These are phyloP conservation scores for Drosophila paranaensis DNA, from an alignment of 2,888 invertebrate genomes.

Conservation along the genomic window DNA sequence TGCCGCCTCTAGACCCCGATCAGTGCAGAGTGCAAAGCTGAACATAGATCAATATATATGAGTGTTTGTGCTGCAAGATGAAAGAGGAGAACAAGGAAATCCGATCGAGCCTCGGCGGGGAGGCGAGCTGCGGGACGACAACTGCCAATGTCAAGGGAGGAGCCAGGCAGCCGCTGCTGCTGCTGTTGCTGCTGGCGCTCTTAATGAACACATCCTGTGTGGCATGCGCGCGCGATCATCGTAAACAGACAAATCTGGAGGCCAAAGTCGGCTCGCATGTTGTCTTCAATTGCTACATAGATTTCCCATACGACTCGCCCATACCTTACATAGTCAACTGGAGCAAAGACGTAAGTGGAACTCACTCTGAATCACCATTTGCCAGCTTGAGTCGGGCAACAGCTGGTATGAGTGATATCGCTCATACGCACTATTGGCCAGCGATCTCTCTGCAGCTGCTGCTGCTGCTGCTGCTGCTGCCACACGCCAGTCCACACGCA, in stretches of 20 bases:
- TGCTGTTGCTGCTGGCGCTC: slow-evolving; percentile 53
- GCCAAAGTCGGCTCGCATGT: slow-evolving; percentile 85
- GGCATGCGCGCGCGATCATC: slow-evolving; percentile 77
- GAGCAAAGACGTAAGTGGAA: slow-evolving; percentile 92
- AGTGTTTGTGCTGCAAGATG: slow-evolving; percentile 37
- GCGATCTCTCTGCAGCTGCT: not conserved
- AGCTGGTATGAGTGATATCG: not conserved
- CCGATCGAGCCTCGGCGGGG: not conserved
- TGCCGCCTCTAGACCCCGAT: slow-evolving; percentile 13
- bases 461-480: slow-evolving; percentile 1
- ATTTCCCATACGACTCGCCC: slow-evolving; percentile 93
- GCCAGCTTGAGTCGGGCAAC: not conserved
- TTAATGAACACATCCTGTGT: slow-evolving; percentile 84
- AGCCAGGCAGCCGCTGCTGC: slow-evolving; percentile 11
- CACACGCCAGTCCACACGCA: slow-evolving; percentile 50
- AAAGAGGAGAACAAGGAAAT: slow-evolving; percentile 27
- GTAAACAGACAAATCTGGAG: slow-evolving; percentile 82
- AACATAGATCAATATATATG: not conserved
- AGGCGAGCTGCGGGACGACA: slow-evolving; percentile 18
- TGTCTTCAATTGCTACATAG: slow-evolving; percentile 87
- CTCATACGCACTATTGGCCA: slow-evolving; percentile 6
- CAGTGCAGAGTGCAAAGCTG: slow-evolving; percentile 14
- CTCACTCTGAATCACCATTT: not conserved
- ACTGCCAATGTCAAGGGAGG: slow-evolving; percentile 36
- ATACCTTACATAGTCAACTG: slow-evolving; percentile 95